Conservation (phyloP, 2,113 vertebrate species). For the Crocuta crocuta region DNA sequence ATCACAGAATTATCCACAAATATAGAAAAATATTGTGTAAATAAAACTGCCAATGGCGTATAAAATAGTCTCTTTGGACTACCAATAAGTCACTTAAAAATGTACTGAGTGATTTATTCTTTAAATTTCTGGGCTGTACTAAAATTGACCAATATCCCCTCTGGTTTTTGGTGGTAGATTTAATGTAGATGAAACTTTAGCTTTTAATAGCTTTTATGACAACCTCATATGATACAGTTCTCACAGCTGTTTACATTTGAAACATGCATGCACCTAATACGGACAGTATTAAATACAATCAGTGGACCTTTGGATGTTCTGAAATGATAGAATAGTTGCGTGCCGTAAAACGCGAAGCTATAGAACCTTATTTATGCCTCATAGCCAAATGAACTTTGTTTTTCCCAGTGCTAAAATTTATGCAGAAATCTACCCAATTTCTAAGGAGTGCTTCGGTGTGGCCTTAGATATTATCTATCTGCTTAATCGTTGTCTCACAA, state of each 20-base stretch:
- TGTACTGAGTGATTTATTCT: not conserved
- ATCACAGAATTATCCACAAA: slow-evolving; percentile 52
- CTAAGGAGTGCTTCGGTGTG: slow-evolving; percentile 6
- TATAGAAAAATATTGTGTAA: slow-evolving; percentile 67
- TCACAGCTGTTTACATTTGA: slow-evolving; percentile 48
- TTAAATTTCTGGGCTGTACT: slow-evolving; percentile 2
- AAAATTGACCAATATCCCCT: slow-evolving; percentile 46
- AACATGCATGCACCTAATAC: slow-evolving; percentile 45
- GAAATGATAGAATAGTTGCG: not conserved
- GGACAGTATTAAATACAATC: slow-evolving; percentile 40
- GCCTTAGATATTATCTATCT: not conserved
- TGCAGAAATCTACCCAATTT: slow-evolving; percentile 45
- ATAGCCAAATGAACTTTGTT: slow-evolving; percentile 5
- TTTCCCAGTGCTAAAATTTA: slow-evolving; percentile 43
- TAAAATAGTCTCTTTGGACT: slow-evolving; percentile 49
- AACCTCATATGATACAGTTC: not conserved
- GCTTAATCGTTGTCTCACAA: slow-evolving; percentile 9
- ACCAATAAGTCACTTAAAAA: slow-evolving; percentile 44
- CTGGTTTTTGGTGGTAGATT: slow-evolving; percentile 51
- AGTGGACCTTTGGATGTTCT: slow-evolving; percentile 42
- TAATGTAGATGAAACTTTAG: slow-evolving; percentile 72
- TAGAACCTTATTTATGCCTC: not conserved
- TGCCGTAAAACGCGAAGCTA: not conserved
- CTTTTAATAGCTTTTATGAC: slow-evolving; percentile 60
- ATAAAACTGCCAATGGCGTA: slow-evolving; percentile 41